Percentiles rank a stretch among this genome's conserved stretches.
Evolutionary conservation across 2,113 vertebrate genomes (phyloP).

Genomic region (Macheiramphus alcinus): DNA sequence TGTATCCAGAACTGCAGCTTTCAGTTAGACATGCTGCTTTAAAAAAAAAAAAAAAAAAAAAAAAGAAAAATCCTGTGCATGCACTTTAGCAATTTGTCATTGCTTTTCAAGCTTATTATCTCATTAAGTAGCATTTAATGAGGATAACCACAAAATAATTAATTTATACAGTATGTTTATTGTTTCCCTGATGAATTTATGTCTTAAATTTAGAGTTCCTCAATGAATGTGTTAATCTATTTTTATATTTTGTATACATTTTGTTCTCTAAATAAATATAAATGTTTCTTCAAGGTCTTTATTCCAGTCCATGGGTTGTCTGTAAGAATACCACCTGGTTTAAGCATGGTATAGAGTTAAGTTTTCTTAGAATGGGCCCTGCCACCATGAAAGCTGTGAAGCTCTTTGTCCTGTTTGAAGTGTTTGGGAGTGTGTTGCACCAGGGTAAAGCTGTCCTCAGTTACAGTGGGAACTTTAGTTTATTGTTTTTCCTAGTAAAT

Average conservation of each 20-base stretch:
- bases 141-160: background rate
- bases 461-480: background rate
- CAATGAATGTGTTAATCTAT: background rate
- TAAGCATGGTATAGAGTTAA: background rate
- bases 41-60: too few species aligned
- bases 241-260: background rate
- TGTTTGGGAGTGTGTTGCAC: background rate
- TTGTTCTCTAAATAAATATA: background rate
- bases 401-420: background rate
- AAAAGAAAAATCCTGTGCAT: background rate
- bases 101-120: background rate
- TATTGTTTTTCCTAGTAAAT: background rate
- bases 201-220: background rate
- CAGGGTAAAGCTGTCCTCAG: background rate
- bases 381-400: background rate
- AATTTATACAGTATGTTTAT: conserved; percentile 14
- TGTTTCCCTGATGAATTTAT: conserved; percentile 6
- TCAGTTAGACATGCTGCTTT: background rate
- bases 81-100: background rate
- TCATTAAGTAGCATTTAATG: conserved; percentile 5
- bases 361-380: background rate
- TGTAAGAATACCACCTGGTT: background rate
- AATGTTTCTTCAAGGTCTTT: background rate
- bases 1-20: background rate
- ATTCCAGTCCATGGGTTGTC: background rate